Evolutionary conservation across 2,113 vertebrate species (phyloP).

Genomic region (Campylomormyrus tamandua): DNA sequence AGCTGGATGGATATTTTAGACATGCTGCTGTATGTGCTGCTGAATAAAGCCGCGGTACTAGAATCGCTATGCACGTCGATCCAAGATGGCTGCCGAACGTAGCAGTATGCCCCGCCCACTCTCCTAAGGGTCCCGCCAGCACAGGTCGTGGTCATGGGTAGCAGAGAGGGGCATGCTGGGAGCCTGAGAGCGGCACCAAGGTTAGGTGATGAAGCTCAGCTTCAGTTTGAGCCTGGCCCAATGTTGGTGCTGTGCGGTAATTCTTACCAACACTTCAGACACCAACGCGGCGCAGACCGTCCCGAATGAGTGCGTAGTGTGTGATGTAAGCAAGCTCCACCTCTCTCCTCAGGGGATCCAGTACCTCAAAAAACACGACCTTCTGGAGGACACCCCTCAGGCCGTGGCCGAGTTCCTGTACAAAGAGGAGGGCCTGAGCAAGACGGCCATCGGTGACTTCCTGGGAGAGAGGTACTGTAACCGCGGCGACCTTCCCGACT

Average conservation of each 20-base stretch:
- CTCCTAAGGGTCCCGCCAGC: background rate
- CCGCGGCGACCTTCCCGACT: background rate
- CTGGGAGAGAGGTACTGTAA: conserved; percentile 73
- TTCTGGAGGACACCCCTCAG: conserved; percentile 62
- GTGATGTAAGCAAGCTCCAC: background rate
- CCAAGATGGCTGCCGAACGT: background rate
- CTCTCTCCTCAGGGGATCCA: conserved; percentile 68
- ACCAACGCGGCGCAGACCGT: background rate
- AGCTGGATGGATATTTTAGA: background rate
- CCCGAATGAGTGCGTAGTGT: background rate
- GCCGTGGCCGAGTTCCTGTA: conserved; percentile 82
- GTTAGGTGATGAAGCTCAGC: background rate
- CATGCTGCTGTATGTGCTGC: background rate
- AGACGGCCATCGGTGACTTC: conserved; percentile 84
- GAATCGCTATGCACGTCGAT: background rate
- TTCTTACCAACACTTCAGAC: background rate
- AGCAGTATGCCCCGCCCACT: background rate
- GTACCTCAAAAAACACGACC: conserved; percentile 67
- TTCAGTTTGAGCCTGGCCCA: background rate
- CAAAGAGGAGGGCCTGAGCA: conserved; percentile 87
- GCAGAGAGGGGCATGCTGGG: background rate
- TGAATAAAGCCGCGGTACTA: background rate
- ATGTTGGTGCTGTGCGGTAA: background rate
- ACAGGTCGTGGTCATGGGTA: background rate
- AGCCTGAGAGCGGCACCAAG: background rate